Base-by-base conservation (phyloP, 2,888 invertebrate species). In the Euphydryas editha region DNA sequence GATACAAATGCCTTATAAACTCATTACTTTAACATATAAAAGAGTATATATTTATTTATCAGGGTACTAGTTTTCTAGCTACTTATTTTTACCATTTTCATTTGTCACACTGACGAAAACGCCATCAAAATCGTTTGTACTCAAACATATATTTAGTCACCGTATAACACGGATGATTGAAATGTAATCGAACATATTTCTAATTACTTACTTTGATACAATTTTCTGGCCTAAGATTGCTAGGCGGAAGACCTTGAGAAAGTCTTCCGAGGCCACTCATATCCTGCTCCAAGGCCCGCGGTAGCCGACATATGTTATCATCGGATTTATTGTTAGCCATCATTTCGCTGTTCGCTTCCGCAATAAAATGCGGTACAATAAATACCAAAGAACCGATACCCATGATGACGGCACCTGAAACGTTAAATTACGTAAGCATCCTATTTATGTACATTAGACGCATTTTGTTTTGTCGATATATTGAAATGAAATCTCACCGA, bases 331-430 rank as follows among this genome's bases (percentile, higher is more conserved):
- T 96, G 79, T 94, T 94, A 74, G 94, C 91, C 72, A 94, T 90
- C 76, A 95, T 95, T 71, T 95, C 95, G 69, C 95, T 94, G 84
- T 96, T 96, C 65, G 95, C 94, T 84, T 97, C 97, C 67, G 96
- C 96, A 61, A 96, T 96, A 84, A 98, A 97, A 88, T 99, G 98
- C 67, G 98, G 98, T 80, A 98, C 94, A 90, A 98, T 97, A 86
- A 98, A 98, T 76, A 98, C 95, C 82, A 98, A 93, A 47, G 98
- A 98, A 1, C 98, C 98, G 78, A 98, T 94, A 68, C 98, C 98
- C 97, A 98, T 98, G 80, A 98, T 96, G 63, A 98, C 95, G 63
- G 97, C 97, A 80, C 97, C 96, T 95, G 78, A 67, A 85, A 86
- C 13, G 37, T 61, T 37, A 47, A 37, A 62, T 65, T 18, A 62